These are phyloP conservation scores for Diarsia mendica DNA, from an alignment of 2,888 invertebrate genomes.

Conservation along the genomic window DNA sequence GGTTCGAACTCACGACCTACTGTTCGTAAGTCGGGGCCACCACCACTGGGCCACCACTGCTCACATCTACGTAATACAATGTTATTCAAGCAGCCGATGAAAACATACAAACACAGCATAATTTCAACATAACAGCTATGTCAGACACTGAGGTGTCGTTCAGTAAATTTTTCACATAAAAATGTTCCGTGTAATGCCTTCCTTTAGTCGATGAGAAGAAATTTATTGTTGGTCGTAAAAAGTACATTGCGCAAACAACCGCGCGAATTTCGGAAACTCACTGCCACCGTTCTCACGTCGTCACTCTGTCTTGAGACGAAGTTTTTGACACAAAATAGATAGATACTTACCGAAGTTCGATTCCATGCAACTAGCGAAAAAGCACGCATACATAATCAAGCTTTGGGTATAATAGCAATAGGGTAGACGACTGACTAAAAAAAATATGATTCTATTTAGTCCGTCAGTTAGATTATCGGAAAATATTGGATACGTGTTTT, in stretches of 20 bases:
- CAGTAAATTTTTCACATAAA: constrained; percentile 80
- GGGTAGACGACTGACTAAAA: too few relatives aligned
- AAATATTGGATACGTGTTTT: too few relatives aligned
- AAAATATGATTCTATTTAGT: too few relatives aligned
- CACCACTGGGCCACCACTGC: too few relatives aligned
- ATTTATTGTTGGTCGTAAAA: constrained; percentile 85
- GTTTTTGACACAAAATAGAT: constrained; percentile 43
- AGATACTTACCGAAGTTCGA: neutral
- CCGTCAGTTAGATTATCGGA: too few relatives aligned
- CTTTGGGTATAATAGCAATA: too few relatives aligned
- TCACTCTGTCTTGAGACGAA: constrained; percentile 74
- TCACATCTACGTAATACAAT: neutral
- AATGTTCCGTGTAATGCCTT: constrained; percentile 77
- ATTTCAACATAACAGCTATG: constrained; percentile 39
- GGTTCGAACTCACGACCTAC: too few relatives aligned
- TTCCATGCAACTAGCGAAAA: neutral
- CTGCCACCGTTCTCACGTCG: constrained; percentile 75
- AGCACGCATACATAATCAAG: too few relatives aligned
- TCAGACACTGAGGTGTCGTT: constrained; percentile 66
- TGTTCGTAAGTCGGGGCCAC: too few relatives aligned
- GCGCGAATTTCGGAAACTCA: constrained; percentile 73
- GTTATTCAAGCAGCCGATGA: constrained; percentile 6
- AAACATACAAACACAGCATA: constrained; percentile 32
- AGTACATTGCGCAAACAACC: constrained; percentile 79
- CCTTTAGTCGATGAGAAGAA: constrained; percentile 81